phyloP scores from a whole-genome alignment of 2,797 vertebrate genomes.

The Notolepis coatsorum region DNA sequence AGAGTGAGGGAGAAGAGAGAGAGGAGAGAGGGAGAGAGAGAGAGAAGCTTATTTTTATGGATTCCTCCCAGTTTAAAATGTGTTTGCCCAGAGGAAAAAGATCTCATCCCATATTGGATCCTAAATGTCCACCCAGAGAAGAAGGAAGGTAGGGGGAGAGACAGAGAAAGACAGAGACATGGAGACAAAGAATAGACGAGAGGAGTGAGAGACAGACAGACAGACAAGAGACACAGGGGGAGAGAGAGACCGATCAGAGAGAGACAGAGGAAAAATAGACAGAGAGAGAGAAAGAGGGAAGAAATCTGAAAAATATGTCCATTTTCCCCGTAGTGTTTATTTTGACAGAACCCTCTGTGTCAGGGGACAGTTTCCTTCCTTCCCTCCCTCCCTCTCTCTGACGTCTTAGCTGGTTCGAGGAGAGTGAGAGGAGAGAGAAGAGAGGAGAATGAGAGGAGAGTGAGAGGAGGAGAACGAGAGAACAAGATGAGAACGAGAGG shows the following conservation, averaged over 20 bases:
- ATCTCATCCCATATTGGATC: no score
- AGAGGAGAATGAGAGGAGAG: no score
- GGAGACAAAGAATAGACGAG: constrained; percentile 43
- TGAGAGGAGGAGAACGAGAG: no score
- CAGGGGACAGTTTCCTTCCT: constrained; percentile 57
- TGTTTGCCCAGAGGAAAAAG: no score
- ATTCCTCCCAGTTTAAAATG: no score
- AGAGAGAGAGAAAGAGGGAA: constrained; percentile 46
- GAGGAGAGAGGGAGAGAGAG: no score
- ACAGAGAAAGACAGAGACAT: background rate
- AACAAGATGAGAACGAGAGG: no score
- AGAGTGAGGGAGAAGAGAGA: no score
- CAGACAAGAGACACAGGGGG: constrained; percentile 47
- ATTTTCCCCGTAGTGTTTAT: constrained; percentile 52
- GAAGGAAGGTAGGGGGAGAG: constrained; percentile 37
- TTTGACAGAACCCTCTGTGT: constrained; percentile 71
- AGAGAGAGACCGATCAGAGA: background rate
- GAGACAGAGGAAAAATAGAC: constrained; percentile 8
- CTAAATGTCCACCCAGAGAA: no score
- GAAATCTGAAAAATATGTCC: constrained; percentile 58
- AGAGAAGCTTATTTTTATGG: no score
- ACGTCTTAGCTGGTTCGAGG: constrained; percentile 48
- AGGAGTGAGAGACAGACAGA: constrained; percentile 73
- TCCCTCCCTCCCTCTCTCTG: constrained; percentile 53
- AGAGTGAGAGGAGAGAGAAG: background rate